These are phyloP conservation scores for Pristis pectinata DNA, from an alignment of 2,797 vertebrate genomes.

Conservation along the genomic window DNA sequence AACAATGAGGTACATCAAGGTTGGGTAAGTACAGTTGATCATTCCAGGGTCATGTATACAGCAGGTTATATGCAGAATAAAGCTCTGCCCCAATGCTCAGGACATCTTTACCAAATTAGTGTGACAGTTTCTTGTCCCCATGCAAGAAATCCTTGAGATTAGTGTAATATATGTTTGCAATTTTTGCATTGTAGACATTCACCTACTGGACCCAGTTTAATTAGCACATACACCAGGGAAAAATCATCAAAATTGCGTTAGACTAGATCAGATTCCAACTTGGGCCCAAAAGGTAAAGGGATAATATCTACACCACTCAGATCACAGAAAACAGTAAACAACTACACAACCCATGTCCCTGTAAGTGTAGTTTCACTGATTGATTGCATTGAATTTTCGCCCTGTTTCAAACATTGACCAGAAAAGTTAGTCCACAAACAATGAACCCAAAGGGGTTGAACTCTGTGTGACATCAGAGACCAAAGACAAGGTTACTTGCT, in stretches of 20 bases:
- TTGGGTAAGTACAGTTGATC: not conserved
- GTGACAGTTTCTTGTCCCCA: not conserved
- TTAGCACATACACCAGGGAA: not conserved
- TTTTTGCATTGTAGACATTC: not conserved
- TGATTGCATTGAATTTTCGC: not conserved
- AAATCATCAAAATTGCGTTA: not conserved
- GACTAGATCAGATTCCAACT: not conserved
- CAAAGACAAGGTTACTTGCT: not conserved
- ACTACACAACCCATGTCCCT: not conserved
- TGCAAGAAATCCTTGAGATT: not conserved
- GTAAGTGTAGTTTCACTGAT: not conserved
- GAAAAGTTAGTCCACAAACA: not conserved
- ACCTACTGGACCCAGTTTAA: not conserved
- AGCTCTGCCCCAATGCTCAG: not conserved
- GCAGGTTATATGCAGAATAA: not conserved
- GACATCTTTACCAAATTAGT: not conserved
- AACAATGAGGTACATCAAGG: not conserved
- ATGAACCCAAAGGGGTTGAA: slow-evolving; percentile 19
- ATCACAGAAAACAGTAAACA: not conserved
- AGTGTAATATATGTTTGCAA: not conserved
- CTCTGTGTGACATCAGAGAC: not conserved
- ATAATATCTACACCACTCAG: not conserved
- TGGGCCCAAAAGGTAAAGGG: not conserved
- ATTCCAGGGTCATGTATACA: not conserved
- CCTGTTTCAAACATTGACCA: not conserved